These are phyloP conservation scores for Ornithoptera alexandrae DNA, from an alignment of 2,888 invertebrate genomes.

Conservation along the genomic window DNA sequence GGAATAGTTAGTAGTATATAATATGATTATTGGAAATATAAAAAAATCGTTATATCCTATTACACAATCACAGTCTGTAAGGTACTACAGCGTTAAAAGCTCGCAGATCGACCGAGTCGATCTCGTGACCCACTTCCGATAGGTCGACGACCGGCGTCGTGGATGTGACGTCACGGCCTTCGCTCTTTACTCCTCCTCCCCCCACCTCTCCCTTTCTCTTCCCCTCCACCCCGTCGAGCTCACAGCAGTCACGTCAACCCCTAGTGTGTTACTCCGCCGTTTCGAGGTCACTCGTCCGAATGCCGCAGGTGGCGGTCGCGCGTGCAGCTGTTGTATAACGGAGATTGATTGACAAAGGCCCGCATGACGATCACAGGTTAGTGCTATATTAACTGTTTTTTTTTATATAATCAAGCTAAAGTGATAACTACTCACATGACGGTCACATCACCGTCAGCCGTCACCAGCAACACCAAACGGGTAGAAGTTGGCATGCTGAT, in stretches of 20 bases:
- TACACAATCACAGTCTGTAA: neutral
- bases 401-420: too few relatives aligned
- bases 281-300: slow-evolving; percentile 70
- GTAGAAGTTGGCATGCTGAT: too few relatives aligned
- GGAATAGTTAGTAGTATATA: too few relatives aligned
- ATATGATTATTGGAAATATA: too few relatives aligned
- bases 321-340: slow-evolving; percentile 40
- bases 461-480: too few relatives aligned
- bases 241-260: slow-evolving; percentile 48
- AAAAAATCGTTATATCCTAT: too few relatives aligned
- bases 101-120: slow-evolving; percentile 62
- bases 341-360: slow-evolving; percentile 36
- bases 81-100: slow-evolving; percentile 33
- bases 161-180: slow-evolving; percentile 66
- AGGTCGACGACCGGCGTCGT: slow-evolving; percentile 61
- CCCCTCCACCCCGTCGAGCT: too few relatives aligned
- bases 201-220: slow-evolving; percentile 31
- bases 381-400: neutral
- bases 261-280: slow-evolving; percentile 63
- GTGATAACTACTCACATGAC: too few relatives aligned
- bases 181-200: slow-evolving; percentile 41
- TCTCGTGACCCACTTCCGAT: slow-evolving; percentile 68
- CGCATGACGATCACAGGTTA: slow-evolving; percentile 68
- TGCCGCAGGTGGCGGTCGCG: slow-evolving; percentile 56
- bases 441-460: too few relatives aligned